Percentiles rank a stretch among this genome's conserved stretches.
Conservation (phyloP, 1,140 invertebrate species). For the Drosophila insularis region DNA sequence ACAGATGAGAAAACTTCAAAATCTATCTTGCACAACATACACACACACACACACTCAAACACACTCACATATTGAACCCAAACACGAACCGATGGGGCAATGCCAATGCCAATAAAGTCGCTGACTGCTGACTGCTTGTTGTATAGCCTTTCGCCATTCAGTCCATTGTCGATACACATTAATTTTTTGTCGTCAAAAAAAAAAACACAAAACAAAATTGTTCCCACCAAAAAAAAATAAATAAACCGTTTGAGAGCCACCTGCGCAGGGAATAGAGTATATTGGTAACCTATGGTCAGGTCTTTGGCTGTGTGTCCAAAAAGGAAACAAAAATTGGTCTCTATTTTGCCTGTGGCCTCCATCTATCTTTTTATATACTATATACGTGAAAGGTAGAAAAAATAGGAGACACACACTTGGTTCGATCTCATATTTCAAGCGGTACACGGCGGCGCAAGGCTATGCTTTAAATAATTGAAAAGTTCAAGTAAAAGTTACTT, state of each 20-base stretch:
- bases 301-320: slow-evolving; percentile 16
- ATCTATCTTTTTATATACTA: no score
- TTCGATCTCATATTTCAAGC: slow-evolving; percentile 49
- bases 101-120: not conserved
- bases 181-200: slow-evolving; percentile 54
- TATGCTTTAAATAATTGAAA: slow-evolving; percentile 13
- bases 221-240: not conserved
- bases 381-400: slow-evolving; percentile 39
- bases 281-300: slow-evolving; percentile 21
- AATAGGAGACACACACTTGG: slow-evolving; percentile 5
- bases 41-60: no score
- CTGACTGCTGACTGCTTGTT: not conserved
- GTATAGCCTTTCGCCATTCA: slow-evolving; percentile 13
- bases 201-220: slow-evolving; percentile 9
- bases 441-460: not conserved
- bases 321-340: slow-evolving; percentile 16
- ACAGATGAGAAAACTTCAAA: slow-evolving; percentile 46
- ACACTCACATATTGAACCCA: slow-evolving; percentile 6
- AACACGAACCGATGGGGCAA: not conserved
- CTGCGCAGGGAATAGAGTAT: slow-evolving; percentile 35
- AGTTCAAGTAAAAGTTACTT: slow-evolving; percentile 25
- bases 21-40: slow-evolving; percentile 44
- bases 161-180: slow-evolving; percentile 42
- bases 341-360: slow-evolving; percentile 20
- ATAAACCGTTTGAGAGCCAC: slow-evolving; percentile 21